Conservation (phyloP, 2,797 vertebrate species). For the Cheirogaleus major region DNA sequence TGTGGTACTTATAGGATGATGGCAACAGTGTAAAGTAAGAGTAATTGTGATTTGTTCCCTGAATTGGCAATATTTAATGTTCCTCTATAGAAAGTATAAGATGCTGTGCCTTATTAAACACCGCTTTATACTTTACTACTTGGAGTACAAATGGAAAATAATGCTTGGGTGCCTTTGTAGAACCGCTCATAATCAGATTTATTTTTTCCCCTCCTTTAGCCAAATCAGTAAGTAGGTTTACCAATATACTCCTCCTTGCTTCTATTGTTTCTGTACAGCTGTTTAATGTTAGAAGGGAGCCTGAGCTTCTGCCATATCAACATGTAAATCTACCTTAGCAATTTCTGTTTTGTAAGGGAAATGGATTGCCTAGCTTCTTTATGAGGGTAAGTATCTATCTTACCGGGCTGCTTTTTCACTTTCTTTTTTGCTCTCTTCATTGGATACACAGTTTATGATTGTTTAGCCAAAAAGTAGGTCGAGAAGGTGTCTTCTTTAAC, state of each 20-base stretch:
- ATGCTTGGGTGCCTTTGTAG: neutral
- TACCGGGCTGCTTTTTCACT: neutral
- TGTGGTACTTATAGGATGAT: neutral
- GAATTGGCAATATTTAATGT: neutral
- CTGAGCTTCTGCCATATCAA: neutral
- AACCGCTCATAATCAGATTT: neutral
- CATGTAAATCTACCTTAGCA: neutral
- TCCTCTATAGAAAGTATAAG: slow-evolving; percentile 14
- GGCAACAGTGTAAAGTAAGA: neutral
- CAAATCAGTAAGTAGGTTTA: neutral
- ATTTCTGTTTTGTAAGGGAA: neutral
- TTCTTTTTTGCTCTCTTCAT: neutral
- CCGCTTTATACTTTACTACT: neutral
- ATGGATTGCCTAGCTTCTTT: slow-evolving; percentile 5
- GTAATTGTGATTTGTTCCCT: neutral
- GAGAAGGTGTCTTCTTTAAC: neutral
- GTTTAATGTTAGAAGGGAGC: neutral
- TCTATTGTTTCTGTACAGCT: neutral
- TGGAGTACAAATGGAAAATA: slow-evolving; percentile 23
- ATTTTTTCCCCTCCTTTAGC: neutral
- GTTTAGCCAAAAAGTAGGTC: slow-evolving; percentile 14
- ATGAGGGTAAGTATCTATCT: neutral
- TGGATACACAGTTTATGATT: neutral
- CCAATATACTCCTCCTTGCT: neutral
- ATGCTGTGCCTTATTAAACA: neutral